Evolutionary conservation across 2,888 invertebrate species (phyloP), one percentile per base, ranked within the genome.

Genomic region (Lycia hirtaria): DNA sequence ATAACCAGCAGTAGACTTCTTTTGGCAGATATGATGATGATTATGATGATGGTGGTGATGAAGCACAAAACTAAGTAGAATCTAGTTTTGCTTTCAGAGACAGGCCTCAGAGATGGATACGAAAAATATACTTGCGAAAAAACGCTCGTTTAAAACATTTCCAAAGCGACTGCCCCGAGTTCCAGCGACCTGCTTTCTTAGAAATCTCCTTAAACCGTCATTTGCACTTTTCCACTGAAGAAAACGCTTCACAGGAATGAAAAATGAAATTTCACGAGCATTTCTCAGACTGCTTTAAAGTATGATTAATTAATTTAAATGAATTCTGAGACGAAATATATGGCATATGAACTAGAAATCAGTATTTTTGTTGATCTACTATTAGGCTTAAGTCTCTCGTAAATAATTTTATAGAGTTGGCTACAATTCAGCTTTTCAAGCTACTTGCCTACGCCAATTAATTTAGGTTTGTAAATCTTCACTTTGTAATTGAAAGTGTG

Each of bases 201-300:
- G 82, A 83, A 84, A 85, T 86, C 84, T 85, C 78, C 62, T 72
- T 76, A 77, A 76, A 76, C 76, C 83, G 88, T 88, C 89, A 88
- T 87, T 88, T 85, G 86, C 88, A 88, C 86, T 86, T 86, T 85
- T 81, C 81, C 72, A 72, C 75, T 76, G 78, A 84, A 59, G 58
- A 86, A 87, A 85, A 83, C 81, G 83, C 76, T 72, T 71, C 68
- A 58, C 69, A 65, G 69, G 74, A 80, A 87, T 88, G 88, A 89
- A 87, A 88, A 88, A 89, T 89, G 84, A 87, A 88, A 84, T 88
- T 81, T 86, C 85, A 83, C 67, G 70, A 74, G 64, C 83, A 85
- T 80, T 69, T 75, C 68, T 59, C 64, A 56, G 62, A 60, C 55
- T 60, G 47, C 24, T 55, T 56, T 60, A 41, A 59, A 64, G 38